phyloP scores from a whole-genome alignment of 2,113 vertebrate genomes.

The Dendropsophus ebraccatus region DNA sequence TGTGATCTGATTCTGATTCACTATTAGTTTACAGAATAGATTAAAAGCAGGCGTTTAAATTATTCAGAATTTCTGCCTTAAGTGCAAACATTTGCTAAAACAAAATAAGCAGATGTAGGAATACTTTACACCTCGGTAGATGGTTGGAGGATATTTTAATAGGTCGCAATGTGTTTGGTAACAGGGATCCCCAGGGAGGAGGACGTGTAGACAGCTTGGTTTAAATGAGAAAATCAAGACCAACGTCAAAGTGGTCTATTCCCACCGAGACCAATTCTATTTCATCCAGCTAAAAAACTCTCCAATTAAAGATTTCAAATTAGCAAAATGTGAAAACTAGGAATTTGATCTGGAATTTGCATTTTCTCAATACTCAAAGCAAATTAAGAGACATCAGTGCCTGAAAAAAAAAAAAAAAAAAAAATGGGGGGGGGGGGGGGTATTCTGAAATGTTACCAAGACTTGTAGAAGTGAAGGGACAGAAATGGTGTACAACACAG shows the following conservation, averaged over 20 bases:
- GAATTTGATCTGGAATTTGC: conserved; percentile 1
- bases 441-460: background rate
- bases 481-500: too few species aligned
- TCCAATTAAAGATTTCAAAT: conserved; percentile 15
- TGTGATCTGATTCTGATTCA: too few species aligned
- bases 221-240: conserved; percentile 24
- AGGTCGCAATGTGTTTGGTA: conserved; percentile 22
- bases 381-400: background rate
- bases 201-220: background rate
- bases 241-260: conserved; percentile 9
- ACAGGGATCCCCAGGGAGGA: background rate
- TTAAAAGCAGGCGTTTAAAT: background rate
- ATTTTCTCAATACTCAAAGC: background rate
- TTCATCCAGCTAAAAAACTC: background rate
- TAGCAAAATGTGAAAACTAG: conserved; percentile 1
- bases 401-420: background rate
- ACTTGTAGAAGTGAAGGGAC: background rate
- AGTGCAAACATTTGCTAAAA: background rate
- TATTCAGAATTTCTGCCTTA: background rate
- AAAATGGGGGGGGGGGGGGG: too few species aligned
- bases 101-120: background rate
- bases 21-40: too few species aligned
- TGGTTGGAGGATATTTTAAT: conserved; percentile 52
- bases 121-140: background rate
- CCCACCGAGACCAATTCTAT: conserved; percentile 3